Evolutionary conservation across 2,888 invertebrate genomes (phyloP).

Genomic region (Ectobius pallidus): DNA sequence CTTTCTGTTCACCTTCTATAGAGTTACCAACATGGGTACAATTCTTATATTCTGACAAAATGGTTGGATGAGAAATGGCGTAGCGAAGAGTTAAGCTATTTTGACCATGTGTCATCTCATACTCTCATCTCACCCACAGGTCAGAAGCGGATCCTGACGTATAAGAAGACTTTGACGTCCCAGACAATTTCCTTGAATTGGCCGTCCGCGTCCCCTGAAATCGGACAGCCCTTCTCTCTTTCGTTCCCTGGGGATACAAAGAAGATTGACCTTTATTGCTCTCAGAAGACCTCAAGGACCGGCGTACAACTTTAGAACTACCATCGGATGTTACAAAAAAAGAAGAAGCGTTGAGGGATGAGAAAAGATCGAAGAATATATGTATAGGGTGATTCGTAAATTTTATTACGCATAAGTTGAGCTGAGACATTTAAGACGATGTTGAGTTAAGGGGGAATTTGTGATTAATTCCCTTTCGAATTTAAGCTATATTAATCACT

Average conservation of each 20-base stretch:
- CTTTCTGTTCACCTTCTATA: background rate
- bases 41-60: conserved; percentile 21
- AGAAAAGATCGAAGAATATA: background rate
- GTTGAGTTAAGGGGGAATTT: no score
- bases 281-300: conserved; percentile 23
- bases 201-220: conserved; percentile 32
- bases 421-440: no score
- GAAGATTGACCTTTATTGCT: conserved; percentile 36
- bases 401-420: no score
- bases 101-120: conserved; percentile 14
- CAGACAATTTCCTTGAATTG: conserved; percentile 41
- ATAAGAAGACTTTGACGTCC: conserved; percentile 29
- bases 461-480: no score
- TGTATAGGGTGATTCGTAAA: conserved; percentile 19
- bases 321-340: conserved; percentile 1
- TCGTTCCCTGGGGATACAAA: conserved; percentile 23
- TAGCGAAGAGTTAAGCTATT: conserved; percentile 12
- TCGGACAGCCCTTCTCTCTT: background rate
- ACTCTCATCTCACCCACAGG: background rate
- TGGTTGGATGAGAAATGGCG: conserved; percentile 17
- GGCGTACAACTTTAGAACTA: conserved; percentile 11
- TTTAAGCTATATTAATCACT: no score
- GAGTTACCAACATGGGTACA: conserved; percentile 26
- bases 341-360: background rate
- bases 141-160: background rate